Conservation (phyloP, 35 echinoderm and acorn worm genomes). For the Anneissia japonica region DNA sequence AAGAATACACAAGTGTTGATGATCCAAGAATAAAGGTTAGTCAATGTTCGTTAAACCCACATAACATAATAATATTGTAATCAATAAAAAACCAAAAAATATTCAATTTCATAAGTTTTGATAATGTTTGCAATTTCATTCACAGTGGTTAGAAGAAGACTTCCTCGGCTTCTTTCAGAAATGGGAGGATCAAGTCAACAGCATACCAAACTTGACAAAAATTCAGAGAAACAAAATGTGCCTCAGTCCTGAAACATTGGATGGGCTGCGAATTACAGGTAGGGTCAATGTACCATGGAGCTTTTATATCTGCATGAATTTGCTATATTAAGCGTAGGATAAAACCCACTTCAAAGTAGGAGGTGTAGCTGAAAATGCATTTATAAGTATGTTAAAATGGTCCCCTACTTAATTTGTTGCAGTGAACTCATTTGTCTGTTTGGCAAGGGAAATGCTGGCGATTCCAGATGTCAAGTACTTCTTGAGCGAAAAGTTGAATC, state of each 20-base stretch:
- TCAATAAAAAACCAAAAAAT: not conserved
- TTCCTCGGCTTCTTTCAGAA: conserved; percentile 41
- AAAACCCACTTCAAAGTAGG: not conserved
- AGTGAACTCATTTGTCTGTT: conserved; percentile 48
- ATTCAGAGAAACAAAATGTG: conserved; percentile 26
- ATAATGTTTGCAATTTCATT: not conserved
- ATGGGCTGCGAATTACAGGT: conserved; percentile 50
- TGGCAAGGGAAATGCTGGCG: conserved; percentile 22
- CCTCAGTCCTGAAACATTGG: conserved; percentile 34
- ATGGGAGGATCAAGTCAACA: conserved; percentile 26
- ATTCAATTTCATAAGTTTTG: not conserved
- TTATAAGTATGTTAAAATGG: not conserved
- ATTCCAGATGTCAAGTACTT: conserved; percentile 27
- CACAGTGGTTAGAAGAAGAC: conserved; percentile 43
- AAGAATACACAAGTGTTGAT: conserved; percentile 20
- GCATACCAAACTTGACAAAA: conserved; percentile 4
- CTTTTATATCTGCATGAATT: not conserved
- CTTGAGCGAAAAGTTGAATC: conserved; percentile 48
- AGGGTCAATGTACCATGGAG: not conserved
- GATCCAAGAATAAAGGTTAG: conserved; percentile 37
- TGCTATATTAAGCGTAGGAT: not conserved
- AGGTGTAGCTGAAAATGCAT: not conserved
- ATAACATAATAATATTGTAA: not conserved
- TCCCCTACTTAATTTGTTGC: conserved; percentile 5
- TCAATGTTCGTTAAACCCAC: not conserved